Conservation (phyloP, 1,140 invertebrate genomes). For the Probaryconus sp. region DNA sequence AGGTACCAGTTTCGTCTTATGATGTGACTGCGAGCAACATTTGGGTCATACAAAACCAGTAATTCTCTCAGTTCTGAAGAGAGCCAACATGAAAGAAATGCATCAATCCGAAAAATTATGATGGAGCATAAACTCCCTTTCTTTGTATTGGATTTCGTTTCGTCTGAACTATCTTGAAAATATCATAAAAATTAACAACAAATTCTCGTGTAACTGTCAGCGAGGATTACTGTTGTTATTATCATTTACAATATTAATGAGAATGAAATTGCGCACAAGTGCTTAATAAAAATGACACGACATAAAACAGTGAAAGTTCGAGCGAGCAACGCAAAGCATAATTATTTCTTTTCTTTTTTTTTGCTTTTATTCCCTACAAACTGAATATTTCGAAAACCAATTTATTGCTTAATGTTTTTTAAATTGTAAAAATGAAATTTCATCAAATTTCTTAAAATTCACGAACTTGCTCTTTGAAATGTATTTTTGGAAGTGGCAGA, state of each 20-base stretch:
- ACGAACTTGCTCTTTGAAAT: not conserved
- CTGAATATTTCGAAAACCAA: too few species aligned
- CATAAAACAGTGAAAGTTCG: conserved; percentile 51
- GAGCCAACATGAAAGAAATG: conserved; percentile 37
- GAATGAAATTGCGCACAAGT: conserved; percentile 46
- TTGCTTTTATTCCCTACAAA: too few species aligned
- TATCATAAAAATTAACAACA: conserved; percentile 41
- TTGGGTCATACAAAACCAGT: conserved; percentile 57
- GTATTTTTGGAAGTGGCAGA: conserved; percentile 9
- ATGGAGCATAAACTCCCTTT: conserved; percentile 37
- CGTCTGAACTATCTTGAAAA: conserved; percentile 25
- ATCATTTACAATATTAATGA: conserved; percentile 47
- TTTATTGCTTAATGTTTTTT: too few species aligned
- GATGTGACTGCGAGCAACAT: conserved; percentile 48
- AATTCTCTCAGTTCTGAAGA: conserved; percentile 50
- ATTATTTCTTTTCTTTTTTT: conserved; percentile 10
- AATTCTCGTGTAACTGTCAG: conserved; percentile 43
- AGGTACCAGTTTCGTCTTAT: conserved; percentile 46
- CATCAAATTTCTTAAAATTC: too few species aligned
- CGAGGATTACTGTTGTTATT: conserved; percentile 33
- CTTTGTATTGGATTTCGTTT: conserved; percentile 36
- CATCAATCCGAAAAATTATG: conserved; percentile 49
- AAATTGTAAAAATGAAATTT: too few species aligned
- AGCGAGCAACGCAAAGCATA: too few species aligned
- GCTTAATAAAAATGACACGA: conserved; percentile 48